A percentile compares a stretch with the other conserved stretches of the same genome.
phyloP scores from a whole-genome alignment of 2,888 invertebrate genomes.

The Chymomyza caudatula region DNA sequence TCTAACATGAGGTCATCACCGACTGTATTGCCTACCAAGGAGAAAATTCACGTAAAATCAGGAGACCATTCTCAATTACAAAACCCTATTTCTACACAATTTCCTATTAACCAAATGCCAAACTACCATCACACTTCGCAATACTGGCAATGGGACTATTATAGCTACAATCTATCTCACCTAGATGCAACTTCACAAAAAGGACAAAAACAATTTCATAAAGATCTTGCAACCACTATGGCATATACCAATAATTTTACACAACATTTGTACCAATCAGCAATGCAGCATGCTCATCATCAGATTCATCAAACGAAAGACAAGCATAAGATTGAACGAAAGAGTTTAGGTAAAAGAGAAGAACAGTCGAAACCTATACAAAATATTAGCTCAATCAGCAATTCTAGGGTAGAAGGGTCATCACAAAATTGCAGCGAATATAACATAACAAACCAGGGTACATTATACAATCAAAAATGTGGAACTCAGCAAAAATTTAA shows the following conservation, averaged over 20 bases:
- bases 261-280: conserved; percentile 77
- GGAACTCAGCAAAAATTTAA: conserved; percentile 55
- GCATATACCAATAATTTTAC: conserved; percentile 77
- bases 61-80: conserved; percentile 69
- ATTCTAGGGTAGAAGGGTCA: conserved; percentile 43
- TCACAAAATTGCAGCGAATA: conserved; percentile 53
- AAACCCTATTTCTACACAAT: conserved; percentile 80
- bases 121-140: conserved; percentile 84
- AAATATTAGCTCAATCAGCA: conserved; percentile 24
- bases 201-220: conserved; percentile 81
- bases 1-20: conserved; percentile 34
- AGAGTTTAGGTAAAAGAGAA: conserved; percentile 72
- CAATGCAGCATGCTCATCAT: conserved; percentile 76
- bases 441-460: conserved; percentile 51
- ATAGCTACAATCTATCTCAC: conserved; percentile 81
- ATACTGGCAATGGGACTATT: conserved; percentile 83
- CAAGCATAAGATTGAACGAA: conserved; percentile 71
- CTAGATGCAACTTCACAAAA: conserved; percentile 81
- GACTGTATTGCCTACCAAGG: conserved; percentile 47
- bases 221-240: conserved; percentile 78
- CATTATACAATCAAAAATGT: conserved; percentile 53
- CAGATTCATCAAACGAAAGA: conserved; percentile 74
- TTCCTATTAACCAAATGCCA: conserved; percentile 83
- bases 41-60: conserved; percentile 63
- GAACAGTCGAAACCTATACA: conserved; percentile 54